Conservation (phyloP, 2,797 vertebrate species). For the Tapirus indicus region DNA sequence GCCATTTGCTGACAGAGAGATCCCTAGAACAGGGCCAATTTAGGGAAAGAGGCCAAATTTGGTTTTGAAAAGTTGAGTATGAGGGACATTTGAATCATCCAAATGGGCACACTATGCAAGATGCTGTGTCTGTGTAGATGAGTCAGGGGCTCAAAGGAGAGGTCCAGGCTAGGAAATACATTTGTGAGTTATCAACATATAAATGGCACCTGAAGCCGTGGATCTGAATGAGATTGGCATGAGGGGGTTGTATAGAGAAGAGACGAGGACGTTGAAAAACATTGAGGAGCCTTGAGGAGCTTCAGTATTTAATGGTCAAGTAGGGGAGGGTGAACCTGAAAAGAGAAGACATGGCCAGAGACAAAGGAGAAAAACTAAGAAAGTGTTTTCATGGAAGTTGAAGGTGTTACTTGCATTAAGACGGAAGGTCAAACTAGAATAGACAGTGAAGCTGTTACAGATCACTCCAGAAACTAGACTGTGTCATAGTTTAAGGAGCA, state of each 20-base stretch:
- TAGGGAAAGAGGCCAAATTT: neutral
- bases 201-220: neutral
- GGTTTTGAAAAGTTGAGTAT: neutral
- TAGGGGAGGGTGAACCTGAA: neutral
- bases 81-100: neutral
- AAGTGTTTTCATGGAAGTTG: neutral
- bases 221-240: neutral
- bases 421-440: neutral
- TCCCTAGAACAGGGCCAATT: neutral
- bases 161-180: neutral
- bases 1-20: neutral
- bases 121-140: neutral
- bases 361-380: neutral
- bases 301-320: neutral
- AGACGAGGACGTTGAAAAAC: neutral
- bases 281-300: neutral
- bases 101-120: neutral
- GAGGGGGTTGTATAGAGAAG: neutral
- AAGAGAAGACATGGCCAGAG: neutral
- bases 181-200: neutral
- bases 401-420: neutral
- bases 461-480: neutral
- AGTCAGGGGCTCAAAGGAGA: neutral
- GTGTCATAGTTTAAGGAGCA: neutral
- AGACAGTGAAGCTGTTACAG: neutral